These are phyloP conservation scores for Varecia variegata DNA, from an alignment of 2,797 vertebrate genomes.

Conservation along the genomic window DNA sequence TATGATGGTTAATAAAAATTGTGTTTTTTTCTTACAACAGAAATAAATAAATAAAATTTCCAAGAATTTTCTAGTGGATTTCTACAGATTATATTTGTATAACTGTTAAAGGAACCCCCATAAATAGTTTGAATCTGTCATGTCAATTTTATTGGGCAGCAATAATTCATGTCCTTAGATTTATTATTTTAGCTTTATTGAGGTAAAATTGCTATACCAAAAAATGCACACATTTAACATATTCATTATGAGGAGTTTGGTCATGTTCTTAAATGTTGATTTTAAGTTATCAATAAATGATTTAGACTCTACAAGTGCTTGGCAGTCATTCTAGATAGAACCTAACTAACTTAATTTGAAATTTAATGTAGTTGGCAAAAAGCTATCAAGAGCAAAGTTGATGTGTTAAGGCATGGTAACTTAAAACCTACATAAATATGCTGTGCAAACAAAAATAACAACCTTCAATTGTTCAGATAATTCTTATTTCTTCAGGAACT, in stretches of 20 bases:
- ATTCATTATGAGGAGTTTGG: neutral
- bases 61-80: constrained; percentile 16
- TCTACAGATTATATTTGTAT: neutral
- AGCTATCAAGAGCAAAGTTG: constrained; percentile 55
- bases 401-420: constrained; percentile 57
- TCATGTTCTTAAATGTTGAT: constrained; percentile 39
- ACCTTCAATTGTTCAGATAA: constrained; percentile 46
- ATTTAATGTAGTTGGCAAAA: constrained; percentile 55
- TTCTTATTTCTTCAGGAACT: constrained; percentile 58
- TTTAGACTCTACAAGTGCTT: constrained; percentile 49
- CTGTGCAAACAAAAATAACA: constrained; percentile 66
- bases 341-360: constrained; percentile 56
- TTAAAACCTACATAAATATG: constrained; percentile 57
- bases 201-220: neutral
- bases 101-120: neutral
- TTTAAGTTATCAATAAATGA: constrained; percentile 47
- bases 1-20: neutral
- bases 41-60: constrained; percentile 17
- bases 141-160: constrained; percentile 5
- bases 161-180: constrained; percentile 30
- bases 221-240: neutral
- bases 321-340: constrained; percentile 8
- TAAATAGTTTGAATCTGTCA: neutral
- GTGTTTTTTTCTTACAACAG: neutral
- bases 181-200: neutral